Conservation (phyloP, 2,797 vertebrate genomes). For the Peromyscus aztecus region DNA sequence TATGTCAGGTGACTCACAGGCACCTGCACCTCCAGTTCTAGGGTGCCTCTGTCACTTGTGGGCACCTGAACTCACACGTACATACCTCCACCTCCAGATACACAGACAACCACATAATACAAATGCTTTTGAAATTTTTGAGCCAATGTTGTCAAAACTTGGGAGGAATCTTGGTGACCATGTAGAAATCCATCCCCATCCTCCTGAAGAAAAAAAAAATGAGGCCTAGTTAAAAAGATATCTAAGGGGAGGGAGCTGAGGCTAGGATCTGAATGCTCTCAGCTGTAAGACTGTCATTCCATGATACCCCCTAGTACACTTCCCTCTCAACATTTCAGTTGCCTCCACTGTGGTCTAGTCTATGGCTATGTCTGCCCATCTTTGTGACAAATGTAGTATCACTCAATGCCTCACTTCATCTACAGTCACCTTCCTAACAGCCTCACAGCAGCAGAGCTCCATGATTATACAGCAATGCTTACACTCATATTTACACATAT, state of each 20-base stretch:
- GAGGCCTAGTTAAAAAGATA: background rate
- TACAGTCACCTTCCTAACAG: background rate
- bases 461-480: background rate
- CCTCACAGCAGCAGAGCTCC: background rate
- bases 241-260: background rate
- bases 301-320: background rate
- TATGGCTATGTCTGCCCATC: background rate
- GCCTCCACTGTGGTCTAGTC: background rate
- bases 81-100: fast-evolving
- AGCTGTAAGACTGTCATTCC: background rate
- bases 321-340: background rate
- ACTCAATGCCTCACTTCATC: background rate
- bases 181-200: background rate
- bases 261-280: background rate
- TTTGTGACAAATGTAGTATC: background rate
- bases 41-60: background rate
- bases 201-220: background rate
- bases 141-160: background rate
- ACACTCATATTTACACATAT: background rate
- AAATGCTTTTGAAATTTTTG: background rate
- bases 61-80: background rate
- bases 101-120: background rate
- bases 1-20: background rate
- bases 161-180: background rate
- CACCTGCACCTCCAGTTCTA: background rate